A percentile compares a stretch with the other conserved stretches of the same genome.
These are phyloP conservation scores for Malacoraja senta DNA, from an alignment of 2,797 vertebrate species.

Conservation along the genomic window DNA sequence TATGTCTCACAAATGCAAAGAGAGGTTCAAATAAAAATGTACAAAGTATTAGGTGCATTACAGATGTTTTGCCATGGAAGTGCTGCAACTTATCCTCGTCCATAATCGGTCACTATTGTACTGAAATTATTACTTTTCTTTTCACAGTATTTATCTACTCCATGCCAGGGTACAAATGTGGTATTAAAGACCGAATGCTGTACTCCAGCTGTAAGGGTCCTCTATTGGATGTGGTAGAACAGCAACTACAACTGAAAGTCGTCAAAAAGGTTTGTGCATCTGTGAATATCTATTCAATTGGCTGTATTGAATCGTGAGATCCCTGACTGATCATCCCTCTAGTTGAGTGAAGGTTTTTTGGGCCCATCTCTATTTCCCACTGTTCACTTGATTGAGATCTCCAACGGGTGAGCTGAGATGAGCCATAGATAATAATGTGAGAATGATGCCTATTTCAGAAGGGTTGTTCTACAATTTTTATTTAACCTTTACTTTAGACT, in stretches of 20 bases:
- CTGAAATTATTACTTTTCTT: background rate
- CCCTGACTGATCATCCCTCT: background rate
- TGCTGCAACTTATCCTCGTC: no score
- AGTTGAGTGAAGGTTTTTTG: background rate
- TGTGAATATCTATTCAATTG: background rate
- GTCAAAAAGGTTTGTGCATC: conserved; percentile 76
- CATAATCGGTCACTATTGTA: background rate
- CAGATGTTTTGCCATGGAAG: background rate
- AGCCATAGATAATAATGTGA: no score
- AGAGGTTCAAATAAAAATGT: background rate
- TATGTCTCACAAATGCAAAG: background rate
- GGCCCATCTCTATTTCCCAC: background rate
- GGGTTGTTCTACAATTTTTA: background rate
- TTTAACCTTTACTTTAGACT: background rate
- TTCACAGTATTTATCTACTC: conserved; percentile 92
- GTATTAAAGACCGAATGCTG: conserved; percentile 95
- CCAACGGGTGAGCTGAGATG: background rate
- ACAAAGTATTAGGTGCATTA: background rate
- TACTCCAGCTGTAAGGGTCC: conserved; percentile 98
- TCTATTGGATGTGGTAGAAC: conserved; percentile 85
- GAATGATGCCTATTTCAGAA: background rate
- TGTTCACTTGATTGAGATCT: background rate
- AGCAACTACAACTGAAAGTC: conserved; percentile 85
- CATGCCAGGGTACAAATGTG: conserved; percentile 96
- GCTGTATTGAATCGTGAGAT: background rate